Percentiles rank a stretch among this genome's conserved stretches.
phyloP scores from a whole-genome alignment of 2,113 vertebrate genomes.

The Malaclemys terrapin region DNA sequence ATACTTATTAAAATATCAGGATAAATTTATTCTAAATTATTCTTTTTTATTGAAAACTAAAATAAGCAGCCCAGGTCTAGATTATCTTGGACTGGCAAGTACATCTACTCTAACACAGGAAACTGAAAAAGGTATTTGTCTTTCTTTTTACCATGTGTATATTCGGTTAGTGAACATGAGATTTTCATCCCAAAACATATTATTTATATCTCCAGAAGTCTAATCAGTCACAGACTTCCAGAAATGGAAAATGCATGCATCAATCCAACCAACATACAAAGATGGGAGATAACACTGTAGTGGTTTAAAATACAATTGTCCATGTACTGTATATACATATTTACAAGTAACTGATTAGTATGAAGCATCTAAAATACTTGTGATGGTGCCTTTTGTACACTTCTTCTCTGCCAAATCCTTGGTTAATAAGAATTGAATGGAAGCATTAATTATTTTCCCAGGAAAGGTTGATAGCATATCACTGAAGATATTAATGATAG shows the following conservation, averaged over 20 bases:
- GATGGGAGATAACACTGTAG: conserved; percentile 12
- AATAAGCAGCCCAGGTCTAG: neutral
- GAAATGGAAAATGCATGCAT: conserved; percentile 47
- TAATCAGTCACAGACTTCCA: conserved; percentile 10
- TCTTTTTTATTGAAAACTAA: conserved; percentile 5
- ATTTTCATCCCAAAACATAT: conserved; percentile 47
- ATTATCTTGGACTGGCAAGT: neutral
- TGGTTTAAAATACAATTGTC: neutral
- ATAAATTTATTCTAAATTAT: neutral
- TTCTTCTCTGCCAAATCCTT: neutral
- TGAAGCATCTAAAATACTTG: neutral
- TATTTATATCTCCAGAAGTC: conserved; percentile 38
- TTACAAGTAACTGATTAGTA: neutral
- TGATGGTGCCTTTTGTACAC: neutral
- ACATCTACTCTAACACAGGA: neutral
- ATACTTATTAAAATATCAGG: conserved; percentile 23
- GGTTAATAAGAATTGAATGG: neutral
- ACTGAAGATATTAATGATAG: neutral
- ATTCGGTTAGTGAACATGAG: conserved; percentile 40
- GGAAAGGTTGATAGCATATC: neutral
- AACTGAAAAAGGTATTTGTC: neutral
- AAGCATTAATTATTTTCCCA: neutral
- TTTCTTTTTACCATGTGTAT: neutral
- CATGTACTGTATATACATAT: neutral
- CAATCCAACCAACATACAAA: conserved; percentile 22